These are phyloP conservation scores for Tetrax tetrax DNA, from an alignment of 2,113 vertebrate species.

Conservation along the genomic window DNA sequence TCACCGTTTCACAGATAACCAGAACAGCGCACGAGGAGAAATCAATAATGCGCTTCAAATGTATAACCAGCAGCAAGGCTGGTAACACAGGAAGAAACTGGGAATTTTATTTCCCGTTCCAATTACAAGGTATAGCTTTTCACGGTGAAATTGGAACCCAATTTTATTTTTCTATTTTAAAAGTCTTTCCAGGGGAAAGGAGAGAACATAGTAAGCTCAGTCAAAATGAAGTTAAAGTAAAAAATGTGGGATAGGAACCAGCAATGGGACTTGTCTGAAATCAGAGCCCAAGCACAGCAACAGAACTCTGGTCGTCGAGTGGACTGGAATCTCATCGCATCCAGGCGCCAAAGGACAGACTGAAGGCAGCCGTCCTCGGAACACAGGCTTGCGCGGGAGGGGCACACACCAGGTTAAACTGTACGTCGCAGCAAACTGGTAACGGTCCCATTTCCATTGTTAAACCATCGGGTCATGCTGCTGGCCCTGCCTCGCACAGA, in stretches of 20 bases:
- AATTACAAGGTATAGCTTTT: background rate
- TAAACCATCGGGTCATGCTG: background rate
- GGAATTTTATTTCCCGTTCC: background rate
- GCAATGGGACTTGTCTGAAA: background rate
- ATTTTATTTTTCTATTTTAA: background rate
- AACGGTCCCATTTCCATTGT: no score
- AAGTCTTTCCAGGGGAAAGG: background rate
- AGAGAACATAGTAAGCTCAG: background rate
- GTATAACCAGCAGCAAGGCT: background rate
- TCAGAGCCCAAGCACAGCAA: background rate
- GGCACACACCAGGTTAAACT: no score
- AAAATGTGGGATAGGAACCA: background rate
- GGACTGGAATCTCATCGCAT: background rate
- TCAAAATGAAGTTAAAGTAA: background rate
- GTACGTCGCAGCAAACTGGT: accelerated
- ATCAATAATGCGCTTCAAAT: background rate
- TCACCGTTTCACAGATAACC: background rate
- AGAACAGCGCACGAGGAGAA: background rate
- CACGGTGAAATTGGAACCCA: background rate
- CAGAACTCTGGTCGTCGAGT: accelerated
- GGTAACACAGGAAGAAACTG: background rate
- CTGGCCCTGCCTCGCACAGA: background rate
- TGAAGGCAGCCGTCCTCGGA: background rate
- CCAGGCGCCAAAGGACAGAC: no score
- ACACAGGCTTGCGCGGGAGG: background rate